Base-by-base conservation (phyloP, 2,888 invertebrate genomes). In the Xylocampa areola region DNA sequence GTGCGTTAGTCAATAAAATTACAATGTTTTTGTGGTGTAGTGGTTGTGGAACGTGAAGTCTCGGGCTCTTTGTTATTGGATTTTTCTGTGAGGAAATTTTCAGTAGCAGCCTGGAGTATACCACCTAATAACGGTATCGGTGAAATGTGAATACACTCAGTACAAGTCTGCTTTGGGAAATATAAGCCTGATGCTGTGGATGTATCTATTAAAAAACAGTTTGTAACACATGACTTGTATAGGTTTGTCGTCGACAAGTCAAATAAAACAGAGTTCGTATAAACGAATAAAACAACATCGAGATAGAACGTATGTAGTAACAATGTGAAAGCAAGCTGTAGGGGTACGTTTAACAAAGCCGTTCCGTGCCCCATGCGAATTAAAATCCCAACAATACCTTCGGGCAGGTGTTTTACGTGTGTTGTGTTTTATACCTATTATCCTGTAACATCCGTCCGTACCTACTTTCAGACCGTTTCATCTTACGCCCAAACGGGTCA, bases 401-500 rank as follows among this genome's bases (percentile, higher is more conserved):
- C 67, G 80, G 83, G 85, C 89, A 90, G 90, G 90, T 90, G 90
- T 86, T 86, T 80, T 82, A 81, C 82, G 86, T 84, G 84, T 87
- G 89, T 88, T 89, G 83, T 88, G 86, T 86, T 89, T 88, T 86
- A 88, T 84, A 85, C 79, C 84, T 82, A 89, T 90, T 89, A 90
- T 84, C 85, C 84, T 73, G 79, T 81, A 80, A 85, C 87, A 88
- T 88, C 89, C 87, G 85, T 81, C 81, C 80, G 85, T 84, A 82
- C 83, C 88, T 89, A 90, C 89, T 90, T 89, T 88, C 83, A 85
- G 87, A 88, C 82, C 90, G 87, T 89, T 91, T 89, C 92, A 91
- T 92, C 91, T 92, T 91, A 88, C 89, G 84, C 87, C 87, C 87
- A 83, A 86, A 85, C 89, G 91, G 91, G 92, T 90, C 89, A 90